A percentile compares a stretch with the other conserved stretches of the same genome.
phyloP scores from a whole-genome alignment of 2,888 invertebrate species.

The Bombyx huttoni region DNA sequence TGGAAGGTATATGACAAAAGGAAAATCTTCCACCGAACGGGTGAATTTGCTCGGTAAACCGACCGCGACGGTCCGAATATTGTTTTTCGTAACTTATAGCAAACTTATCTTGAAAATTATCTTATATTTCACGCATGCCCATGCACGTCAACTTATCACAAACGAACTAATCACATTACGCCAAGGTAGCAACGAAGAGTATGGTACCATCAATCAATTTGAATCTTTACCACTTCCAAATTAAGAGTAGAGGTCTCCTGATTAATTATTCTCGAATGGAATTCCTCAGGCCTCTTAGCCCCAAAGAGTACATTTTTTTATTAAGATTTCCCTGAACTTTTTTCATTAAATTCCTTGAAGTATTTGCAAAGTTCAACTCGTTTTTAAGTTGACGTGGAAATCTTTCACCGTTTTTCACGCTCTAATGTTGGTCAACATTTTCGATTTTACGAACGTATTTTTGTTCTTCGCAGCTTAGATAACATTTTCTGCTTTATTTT shows the following conservation, averaged over 20 bases:
- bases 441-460: background rate
- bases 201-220: conserved; percentile 4
- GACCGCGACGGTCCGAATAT: too few relatives aligned
- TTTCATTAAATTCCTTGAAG: conserved; percentile 50
- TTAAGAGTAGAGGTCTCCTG: conserved; percentile 17
- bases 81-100: too few relatives aligned
- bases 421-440: conserved; percentile 18
- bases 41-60: too few relatives aligned
- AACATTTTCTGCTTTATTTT: too few relatives aligned
- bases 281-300: conserved; percentile 33
- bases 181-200: background rate
- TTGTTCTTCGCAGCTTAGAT: background rate
- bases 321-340: conserved; percentile 42
- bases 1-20: too few relatives aligned
- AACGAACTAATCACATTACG: background rate
- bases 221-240: conserved; percentile 11
- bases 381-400: conserved; percentile 30
- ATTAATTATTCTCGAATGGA: conserved; percentile 38
- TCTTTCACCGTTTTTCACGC: conserved; percentile 26
- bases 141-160: background rate
- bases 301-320: conserved; percentile 48
- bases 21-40: too few relatives aligned
- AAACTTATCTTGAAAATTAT: background rate
- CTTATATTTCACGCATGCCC: background rate
- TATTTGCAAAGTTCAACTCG: conserved; percentile 39